Conservation (phyloP, 92 coral and sea anemone species). For the Epizoanthus stellaris region DNA sequence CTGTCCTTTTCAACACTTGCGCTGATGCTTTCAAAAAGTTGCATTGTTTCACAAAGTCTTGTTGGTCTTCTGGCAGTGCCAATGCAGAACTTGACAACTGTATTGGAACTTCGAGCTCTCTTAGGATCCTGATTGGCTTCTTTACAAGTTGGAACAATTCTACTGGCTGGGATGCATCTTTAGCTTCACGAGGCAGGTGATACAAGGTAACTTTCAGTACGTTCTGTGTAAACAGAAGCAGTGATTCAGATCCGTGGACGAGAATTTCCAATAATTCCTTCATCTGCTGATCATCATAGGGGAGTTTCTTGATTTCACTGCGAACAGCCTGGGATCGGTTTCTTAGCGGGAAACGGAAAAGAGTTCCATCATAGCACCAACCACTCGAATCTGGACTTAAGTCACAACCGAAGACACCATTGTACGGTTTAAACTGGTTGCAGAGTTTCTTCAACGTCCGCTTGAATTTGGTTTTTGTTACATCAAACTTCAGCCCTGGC, state of each 20-base stretch:
- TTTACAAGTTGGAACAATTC: conserved; percentile 71
- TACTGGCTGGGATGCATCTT: conserved; percentile 47
- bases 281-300: conserved; percentile 65
- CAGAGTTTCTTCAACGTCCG: conserved; percentile 50
- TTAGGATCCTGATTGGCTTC: conserved; percentile 36
- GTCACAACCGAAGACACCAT: conserved; percentile 78
- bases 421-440: conserved; percentile 78
- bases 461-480: conserved; percentile 49
- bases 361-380: conserved; percentile 69
- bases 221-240: conserved; percentile 87
- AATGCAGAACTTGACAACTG: conserved; percentile 56
- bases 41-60: conserved; percentile 62
- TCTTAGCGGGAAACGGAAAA: conserved; percentile 78
- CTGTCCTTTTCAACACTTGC: background rate
- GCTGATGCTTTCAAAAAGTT: conserved; percentile 68
- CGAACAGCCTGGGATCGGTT: conserved; percentile 58
- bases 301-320: conserved; percentile 74
- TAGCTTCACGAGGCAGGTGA: conserved; percentile 48
- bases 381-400: conserved; percentile 34
- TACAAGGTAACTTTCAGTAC: conserved; percentile 68
- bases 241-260: conserved; percentile 65
- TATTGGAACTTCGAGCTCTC: conserved; percentile 37
- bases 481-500: conserved; percentile 80
- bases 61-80: conserved; percentile 48
- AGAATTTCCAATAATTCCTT: conserved; percentile 66